These are phyloP conservation scores for Mactromeris polynyma DNA, from an alignment of 2,888 invertebrate species.

Conservation along the genomic window DNA sequence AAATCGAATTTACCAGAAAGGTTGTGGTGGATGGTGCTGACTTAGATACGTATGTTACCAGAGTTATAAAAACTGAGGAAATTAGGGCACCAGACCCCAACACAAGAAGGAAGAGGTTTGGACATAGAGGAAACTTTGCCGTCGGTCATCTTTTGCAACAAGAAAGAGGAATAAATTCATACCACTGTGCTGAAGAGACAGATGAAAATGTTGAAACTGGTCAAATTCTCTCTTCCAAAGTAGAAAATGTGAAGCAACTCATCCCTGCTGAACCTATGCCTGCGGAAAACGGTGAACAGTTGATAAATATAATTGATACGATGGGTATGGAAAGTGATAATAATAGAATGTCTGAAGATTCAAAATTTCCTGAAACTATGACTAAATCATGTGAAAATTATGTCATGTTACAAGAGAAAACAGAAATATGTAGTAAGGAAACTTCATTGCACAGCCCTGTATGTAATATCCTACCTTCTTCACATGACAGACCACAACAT, in stretches of 20 bases:
- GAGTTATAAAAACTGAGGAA: neutral
- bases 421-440: no score
- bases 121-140: conserved; percentile 42
- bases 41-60: neutral
- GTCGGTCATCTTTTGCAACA: conserved; percentile 41
- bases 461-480: no score
- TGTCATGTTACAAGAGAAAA: no score
- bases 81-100: neutral
- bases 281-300: neutral
- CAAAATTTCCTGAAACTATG: no score
- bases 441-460: no score
- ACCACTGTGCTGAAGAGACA: neutral
- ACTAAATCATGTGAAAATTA: no score
- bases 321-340: neutral
- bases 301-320: neutral
- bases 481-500: neutral
- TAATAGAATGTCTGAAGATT: neutral
- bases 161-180: conserved; percentile 18
- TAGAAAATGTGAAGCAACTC: neutral
- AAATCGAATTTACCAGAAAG: neutral
- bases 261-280: neutral
- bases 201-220: neutral
- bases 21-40: neutral
- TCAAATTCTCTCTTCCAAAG: neutral
- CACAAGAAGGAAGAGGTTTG: conserved; percentile 37